These are phyloP conservation scores for Forbesichthys agassizii DNA, from an alignment of 2,113 vertebrate genomes.

Conservation along the genomic window DNA sequence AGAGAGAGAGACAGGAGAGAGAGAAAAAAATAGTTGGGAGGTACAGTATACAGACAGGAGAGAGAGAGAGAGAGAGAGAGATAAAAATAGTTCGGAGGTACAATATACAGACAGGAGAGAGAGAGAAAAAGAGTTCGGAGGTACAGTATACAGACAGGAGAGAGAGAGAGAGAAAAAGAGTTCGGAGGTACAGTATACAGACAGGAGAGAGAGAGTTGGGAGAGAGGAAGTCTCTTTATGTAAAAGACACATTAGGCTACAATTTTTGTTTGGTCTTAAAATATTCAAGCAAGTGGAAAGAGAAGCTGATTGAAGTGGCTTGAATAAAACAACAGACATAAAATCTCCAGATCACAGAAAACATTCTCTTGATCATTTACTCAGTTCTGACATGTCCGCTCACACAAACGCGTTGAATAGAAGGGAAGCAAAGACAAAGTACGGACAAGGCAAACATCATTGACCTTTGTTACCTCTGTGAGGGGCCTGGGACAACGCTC, in stretches of 20 bases:
- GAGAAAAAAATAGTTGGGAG: background rate
- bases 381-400: background rate
- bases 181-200: no score
- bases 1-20: background rate
- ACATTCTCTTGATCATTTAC: no score
- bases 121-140: background rate
- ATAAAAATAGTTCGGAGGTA: no score
- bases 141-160: no score
- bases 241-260: background rate
- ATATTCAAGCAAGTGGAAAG: constrained; percentile 22
- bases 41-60: background rate
- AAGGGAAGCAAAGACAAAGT: constrained; percentile 1
- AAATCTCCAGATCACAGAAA: background rate
- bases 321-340: background rate
- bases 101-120: background rate
- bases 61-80: background rate
- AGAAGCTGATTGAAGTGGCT: background rate
- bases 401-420: background rate
- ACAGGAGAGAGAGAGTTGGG: background rate
- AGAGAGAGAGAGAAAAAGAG: background rate
- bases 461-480: constrained; percentile 85
- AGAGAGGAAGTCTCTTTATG: background rate
- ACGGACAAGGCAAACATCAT: constrained; percentile 44
- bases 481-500: constrained; percentile 89
- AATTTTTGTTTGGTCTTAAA: background rate